These are phyloP conservation scores for Pandion haliaetus DNA, from an alignment of 2,113 vertebrate genomes.

Conservation along the genomic window DNA sequence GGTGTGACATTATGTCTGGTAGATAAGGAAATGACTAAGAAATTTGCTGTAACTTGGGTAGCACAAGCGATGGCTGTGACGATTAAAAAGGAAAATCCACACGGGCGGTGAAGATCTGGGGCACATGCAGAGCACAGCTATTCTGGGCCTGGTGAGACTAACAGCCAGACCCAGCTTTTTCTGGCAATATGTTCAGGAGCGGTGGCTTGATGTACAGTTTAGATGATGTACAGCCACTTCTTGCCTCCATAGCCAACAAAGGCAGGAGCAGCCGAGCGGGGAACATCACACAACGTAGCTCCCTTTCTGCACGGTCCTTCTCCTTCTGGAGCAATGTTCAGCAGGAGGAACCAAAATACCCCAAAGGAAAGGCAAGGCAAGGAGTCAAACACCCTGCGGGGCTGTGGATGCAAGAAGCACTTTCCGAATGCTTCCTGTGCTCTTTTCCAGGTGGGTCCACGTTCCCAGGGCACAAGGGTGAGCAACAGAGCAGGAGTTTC, in stretches of 20 bases:
- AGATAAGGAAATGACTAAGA: neutral
- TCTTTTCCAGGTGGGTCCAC: fast-evolving
- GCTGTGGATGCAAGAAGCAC: fast-evolving
- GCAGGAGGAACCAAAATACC: neutral
- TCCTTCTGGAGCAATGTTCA: neutral
- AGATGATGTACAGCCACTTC: neutral
- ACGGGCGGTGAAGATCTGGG: neutral
- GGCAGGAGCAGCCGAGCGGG: neutral
- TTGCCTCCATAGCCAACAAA: neutral
- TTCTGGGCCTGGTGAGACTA: neutral
- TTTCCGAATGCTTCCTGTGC: neutral
- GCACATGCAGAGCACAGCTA: neutral
- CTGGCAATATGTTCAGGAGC: neutral
- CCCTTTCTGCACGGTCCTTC: fast-evolving
- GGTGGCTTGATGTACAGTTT: neutral
- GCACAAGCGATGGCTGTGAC: neutral
- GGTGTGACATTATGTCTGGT: neutral
- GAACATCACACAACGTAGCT: fast-evolving
- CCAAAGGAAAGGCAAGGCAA: neutral
- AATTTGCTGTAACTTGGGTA: neutral
- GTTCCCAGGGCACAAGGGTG: neutral
- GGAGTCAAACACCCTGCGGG: neutral
- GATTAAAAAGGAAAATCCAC: neutral
- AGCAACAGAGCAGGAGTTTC: neutral
- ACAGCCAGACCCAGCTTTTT: neutral